Percentiles rank a stretch among this genome's conserved stretches.
phyloP scores from a whole-genome alignment of 1,140 invertebrate genomes.

The Choristoneura fumiferana region DNA sequence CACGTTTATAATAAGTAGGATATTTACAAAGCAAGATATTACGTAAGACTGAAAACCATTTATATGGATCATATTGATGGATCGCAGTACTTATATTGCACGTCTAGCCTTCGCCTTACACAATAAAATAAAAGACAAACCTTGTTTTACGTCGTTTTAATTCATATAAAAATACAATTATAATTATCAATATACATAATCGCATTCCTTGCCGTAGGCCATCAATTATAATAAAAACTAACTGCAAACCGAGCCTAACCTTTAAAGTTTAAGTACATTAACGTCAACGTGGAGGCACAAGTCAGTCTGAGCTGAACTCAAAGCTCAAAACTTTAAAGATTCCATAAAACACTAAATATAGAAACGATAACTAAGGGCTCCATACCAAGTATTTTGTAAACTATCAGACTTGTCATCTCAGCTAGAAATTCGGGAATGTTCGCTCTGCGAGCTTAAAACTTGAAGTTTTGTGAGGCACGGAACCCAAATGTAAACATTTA shows the following conservation, averaged over 20 bases:
- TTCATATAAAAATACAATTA: conserved; percentile 75
- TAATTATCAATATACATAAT: conserved; percentile 67
- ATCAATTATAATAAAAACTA: conserved; percentile 44
- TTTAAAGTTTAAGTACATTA: conserved; percentile 59
- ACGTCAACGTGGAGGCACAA: conserved; percentile 40
- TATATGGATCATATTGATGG: no score
- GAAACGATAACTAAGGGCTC: conserved; percentile 22
- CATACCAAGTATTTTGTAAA: conserved; percentile 1
- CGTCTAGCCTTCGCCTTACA: no score
- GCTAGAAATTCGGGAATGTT: conserved; percentile 11
- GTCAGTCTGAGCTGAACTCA: conserved; percentile 42
- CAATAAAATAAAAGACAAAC: neutral
- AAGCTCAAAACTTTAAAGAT: conserved; percentile 13
- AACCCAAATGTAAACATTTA: conserved; percentile 3
- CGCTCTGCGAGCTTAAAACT: neutral
- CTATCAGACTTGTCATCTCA: conserved; percentile 17
- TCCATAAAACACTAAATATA: conserved; percentile 23
- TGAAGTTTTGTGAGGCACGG: neutral
- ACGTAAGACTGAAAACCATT: no score
- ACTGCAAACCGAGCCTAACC: conserved; percentile 43
- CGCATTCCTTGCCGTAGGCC: conserved; percentile 56
- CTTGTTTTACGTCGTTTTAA: conserved; percentile 61
- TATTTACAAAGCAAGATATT: no score
- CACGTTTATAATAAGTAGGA: no score
- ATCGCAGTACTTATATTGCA: no score